Conservation (phyloP, 2,113 vertebrate species). For the Carassius auratus region DNA sequence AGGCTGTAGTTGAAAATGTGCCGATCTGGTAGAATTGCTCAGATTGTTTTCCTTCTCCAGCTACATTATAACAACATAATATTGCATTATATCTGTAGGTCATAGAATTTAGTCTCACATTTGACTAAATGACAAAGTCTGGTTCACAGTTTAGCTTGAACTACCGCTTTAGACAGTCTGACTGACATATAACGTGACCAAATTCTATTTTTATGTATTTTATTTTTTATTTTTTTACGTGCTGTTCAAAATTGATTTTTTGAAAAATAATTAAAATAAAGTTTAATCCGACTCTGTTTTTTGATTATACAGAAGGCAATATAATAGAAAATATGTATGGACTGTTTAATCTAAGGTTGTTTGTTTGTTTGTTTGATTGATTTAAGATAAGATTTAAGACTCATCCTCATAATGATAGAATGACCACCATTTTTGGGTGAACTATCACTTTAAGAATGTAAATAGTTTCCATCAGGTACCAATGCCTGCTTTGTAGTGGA, state of each 20-base stretch:
- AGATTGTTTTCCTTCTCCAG: not conserved
- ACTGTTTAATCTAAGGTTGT: too few species aligned
- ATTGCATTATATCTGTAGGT: not conserved
- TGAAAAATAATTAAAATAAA: too few species aligned
- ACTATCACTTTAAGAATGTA: too few species aligned
- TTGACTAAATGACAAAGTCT: not conserved
- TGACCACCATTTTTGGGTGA: too few species aligned
- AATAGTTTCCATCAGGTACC: not conserved
- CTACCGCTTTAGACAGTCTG: too few species aligned
- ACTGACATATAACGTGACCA: too few species aligned
- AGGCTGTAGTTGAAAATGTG: not conserved
- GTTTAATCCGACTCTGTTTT: not conserved
- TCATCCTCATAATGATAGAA: too few species aligned
- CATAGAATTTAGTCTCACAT: not conserved
- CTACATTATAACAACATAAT: not conserved
- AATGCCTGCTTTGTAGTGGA: not conserved
- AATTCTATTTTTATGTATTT: not conserved
- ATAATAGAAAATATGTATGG: too few species aligned
- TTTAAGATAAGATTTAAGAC: too few species aligned
- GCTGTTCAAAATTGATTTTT: too few species aligned
- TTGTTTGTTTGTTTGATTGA: too few species aligned
- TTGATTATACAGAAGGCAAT: too few species aligned
- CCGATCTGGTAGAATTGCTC: not conserved
- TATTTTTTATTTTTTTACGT: not conserved
- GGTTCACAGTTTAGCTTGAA: not conserved